Base-by-base conservation (phyloP, 2,113 vertebrate species). In the Micronycteris hirsuta region DNA sequence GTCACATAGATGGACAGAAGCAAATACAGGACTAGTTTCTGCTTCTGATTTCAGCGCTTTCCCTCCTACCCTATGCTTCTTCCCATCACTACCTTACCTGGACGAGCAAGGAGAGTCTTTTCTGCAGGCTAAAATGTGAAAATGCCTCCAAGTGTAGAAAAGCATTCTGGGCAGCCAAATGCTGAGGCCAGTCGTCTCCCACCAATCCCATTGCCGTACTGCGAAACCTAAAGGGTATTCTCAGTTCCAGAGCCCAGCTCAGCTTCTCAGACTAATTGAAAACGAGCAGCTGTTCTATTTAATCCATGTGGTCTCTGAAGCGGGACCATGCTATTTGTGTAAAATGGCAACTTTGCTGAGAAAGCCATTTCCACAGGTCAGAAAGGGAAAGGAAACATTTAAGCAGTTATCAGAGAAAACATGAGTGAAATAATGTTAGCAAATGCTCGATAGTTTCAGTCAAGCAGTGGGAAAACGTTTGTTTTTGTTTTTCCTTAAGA, bases 331-430 rank as follows among this genome's bases (percentile, higher is more conserved):
- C 38, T 82, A 78, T 80, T 61, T 91, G 45, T 78, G 68, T 33
- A 85, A 88, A 87, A 85, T 61, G 47, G 26, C 83, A 89, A 54
- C 61, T 91, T 77, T 58, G 54, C 86, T 73, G 65, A 91, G 54
- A 93, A 94, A 97, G 73, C 67, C 54, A 65, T 82, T 94, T 93
- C 65, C 31, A 16, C 22, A 89, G n/a, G 61, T 94, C 89, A 88
- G n/a, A 38, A 54, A 67, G 38, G 52, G 22, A 86, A 93, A 77
- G 28, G 16, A 86, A 94, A 78, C 49, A 78, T 61, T 41, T 65
- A 91, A 91, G 70, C 49, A 36, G 17, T n/a, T 84, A 73, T 41
- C 16, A 58, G 28, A 1, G 43, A 76, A 90, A 70, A 54, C 16
- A 4, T 0, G 14, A 49, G 2, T 54, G 52, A 86, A 49, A 83